Base-by-base conservation (phyloP, 2,888 invertebrate genomes). In the Thera obeliscata region DNA sequence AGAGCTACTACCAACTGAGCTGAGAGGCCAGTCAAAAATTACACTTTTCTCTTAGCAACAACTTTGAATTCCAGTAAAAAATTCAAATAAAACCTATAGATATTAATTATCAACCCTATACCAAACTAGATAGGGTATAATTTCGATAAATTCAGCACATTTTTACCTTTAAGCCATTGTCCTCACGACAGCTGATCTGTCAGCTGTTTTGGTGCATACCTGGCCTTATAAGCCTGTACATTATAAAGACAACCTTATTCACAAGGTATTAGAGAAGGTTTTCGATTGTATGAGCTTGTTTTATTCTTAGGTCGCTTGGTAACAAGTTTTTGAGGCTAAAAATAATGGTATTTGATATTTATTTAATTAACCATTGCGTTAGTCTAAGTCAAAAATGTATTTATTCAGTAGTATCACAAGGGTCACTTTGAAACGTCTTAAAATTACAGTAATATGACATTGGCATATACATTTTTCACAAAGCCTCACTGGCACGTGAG, bases 131-230 rank as follows among this genome's bases (percentile, higher is more conserved):
- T 38, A 55, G 38, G 4, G 36, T 11, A 4, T 9, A 55, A 36
- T n/a, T 55, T 55, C n/a, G n/a, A 38, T 6, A 11, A 38, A 2
- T 33, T n/a, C n/a, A 55, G n/a, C 38, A n/a, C 11, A 55, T 35
- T 54, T 22, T 2, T 35, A 8, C 54, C 54, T 54, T 1, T 3
- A 9, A 41, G 54, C 3, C 54, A 54, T 54, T 54, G 54, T 54
- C 8, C 35, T 35, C 9, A 36, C 55, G 49, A 59, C 59, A 59
- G 59, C 48, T 59, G 59, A 59, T 59, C 12, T 8, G 49, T 59
- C 59, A 59, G 59, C 59, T 59, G 59, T 59, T 8, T 1, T n/a
- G 12, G 12, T 12, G 12, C 48, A 59, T 49, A 59, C 59, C 59
- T 59, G 59, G 7, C n/a, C 49, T 36, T 7, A 36, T 22, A 58